These are phyloP conservation scores for Sphaeridia pumilis DNA, from an alignment of 2,888 invertebrate species.

Conservation along the genomic window DNA sequence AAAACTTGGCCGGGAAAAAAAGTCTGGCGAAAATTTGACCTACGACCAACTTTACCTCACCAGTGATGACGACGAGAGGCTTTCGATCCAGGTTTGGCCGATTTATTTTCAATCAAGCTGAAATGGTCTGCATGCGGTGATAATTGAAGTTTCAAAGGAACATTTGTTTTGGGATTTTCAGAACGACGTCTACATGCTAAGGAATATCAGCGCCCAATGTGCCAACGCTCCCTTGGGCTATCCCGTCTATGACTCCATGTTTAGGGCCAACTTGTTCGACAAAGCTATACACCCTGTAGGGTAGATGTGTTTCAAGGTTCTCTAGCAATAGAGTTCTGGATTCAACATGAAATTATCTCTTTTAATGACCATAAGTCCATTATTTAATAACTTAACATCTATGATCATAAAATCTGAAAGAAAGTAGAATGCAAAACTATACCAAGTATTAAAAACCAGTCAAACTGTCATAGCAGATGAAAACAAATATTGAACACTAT, in stretches of 20 bases:
- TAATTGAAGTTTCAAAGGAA: slow-evolving; percentile 1
- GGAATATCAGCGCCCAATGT: slow-evolving; percentile 34
- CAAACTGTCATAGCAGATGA: too few relatives aligned
- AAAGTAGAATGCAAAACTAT: too few relatives aligned
- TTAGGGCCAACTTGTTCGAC: slow-evolving; percentile 20
- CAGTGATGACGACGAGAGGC: slow-evolving; percentile 45
- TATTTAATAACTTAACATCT: too few relatives aligned
- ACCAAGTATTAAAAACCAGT: too few relatives aligned
- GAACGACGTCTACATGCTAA: slow-evolving; percentile 29
- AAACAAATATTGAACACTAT: not conserved
- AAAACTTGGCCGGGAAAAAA: too few relatives aligned
- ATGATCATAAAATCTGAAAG: too few relatives aligned
- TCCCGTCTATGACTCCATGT: slow-evolving; percentile 30
- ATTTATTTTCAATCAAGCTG: not conserved
- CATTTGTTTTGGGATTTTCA: slow-evolving; percentile 11
- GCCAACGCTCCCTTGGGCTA: slow-evolving; percentile 32
- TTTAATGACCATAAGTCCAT: too few relatives aligned
- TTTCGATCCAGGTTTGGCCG: slow-evolving; percentile 41
- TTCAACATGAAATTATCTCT: too few relatives aligned
- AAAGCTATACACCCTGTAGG: slow-evolving; percentile 9
- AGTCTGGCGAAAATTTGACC: slow-evolving; percentile 43
- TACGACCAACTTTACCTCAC: slow-evolving; percentile 44
- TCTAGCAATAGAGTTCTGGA: too few relatives aligned
- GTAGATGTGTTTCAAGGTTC: too few relatives aligned
- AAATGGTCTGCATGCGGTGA: not conserved